Percentiles rank a stretch among this genome's conserved stretches.
Evolutionary conservation across 2,888 invertebrate genomes (phyloP).

Genomic region (Choreutis nemorana): DNA sequence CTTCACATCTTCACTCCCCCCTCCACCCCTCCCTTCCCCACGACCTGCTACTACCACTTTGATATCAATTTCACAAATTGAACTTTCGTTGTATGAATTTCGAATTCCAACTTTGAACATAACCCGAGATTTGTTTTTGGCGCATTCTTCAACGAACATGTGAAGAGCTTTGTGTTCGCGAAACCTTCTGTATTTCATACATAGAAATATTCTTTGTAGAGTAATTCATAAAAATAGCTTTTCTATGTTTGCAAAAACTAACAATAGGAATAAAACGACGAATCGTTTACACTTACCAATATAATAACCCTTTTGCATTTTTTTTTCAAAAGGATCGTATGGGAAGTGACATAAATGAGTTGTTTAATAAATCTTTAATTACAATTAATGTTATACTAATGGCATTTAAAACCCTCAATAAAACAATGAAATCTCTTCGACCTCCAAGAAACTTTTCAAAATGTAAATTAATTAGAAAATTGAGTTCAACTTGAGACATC

Average conservation of each 20-base stretch:
- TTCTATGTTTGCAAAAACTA: too few relatives aligned
- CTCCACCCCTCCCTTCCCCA: constrained; percentile 7
- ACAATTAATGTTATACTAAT: constrained; percentile 7
- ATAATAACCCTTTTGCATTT: constrained; percentile 1
- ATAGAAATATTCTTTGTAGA: too few relatives aligned
- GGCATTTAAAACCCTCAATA: constrained; percentile 12
- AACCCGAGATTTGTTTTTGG: constrained; percentile 6
- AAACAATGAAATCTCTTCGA: constrained; percentile 23
- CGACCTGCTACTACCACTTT: constrained; percentile 12
- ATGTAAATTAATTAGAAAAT: constrained; percentile 42
- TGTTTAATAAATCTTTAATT: constrained; percentile 5
- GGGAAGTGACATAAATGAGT: not conserved
- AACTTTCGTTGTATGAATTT: constrained; percentile 15
- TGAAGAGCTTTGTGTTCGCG: constrained; percentile 4
- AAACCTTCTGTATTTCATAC: too few relatives aligned
- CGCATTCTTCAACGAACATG: constrained; percentile 4
- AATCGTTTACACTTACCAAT: not conserved
- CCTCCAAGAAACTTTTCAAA: constrained; percentile 24
- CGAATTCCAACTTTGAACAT: constrained; percentile 10
- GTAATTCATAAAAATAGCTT: too few relatives aligned
- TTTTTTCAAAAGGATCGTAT: not conserved
- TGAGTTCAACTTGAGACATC: constrained; percentile 31
- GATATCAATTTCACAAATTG: constrained; percentile 39
- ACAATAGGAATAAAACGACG: too few relatives aligned
- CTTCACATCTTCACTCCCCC: constrained; percentile 14